phyloP scores from a whole-genome alignment of 2,888 invertebrate species.

The Anthophora plumipes region DNA sequence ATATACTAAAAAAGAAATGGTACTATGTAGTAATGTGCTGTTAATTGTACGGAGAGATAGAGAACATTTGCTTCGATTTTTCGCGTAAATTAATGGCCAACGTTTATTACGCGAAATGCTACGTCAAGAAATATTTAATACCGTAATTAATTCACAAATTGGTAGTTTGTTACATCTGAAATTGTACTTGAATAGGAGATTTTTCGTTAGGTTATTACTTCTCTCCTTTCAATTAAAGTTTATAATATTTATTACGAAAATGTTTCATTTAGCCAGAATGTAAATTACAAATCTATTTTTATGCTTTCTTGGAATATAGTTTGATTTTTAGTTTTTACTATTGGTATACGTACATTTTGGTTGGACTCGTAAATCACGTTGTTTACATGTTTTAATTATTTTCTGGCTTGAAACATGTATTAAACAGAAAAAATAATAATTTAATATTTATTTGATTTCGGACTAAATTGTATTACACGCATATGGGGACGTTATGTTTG shows the following conservation, averaged over 20 bases:
- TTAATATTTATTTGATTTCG: conserved; percentile 36
- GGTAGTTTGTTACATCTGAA: conserved; percentile 14
- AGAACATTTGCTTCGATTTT: conserved; percentile 18
- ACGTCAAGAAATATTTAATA: conserved; percentile 22
- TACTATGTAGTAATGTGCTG: conserved; percentile 48
- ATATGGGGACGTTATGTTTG: conserved; percentile 71
- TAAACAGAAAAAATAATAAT: conserved; percentile 29
- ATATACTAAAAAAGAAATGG: conserved; percentile 60
- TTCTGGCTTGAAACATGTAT: conserved; percentile 45
- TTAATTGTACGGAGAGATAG: conserved; percentile 22
- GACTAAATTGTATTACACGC: conserved; percentile 67
- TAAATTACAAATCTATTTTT: conserved; percentile 22
- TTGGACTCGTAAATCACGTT: conserved; percentile 13
- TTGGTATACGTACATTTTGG: conserved; percentile 10
- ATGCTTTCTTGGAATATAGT: conserved; percentile 10
- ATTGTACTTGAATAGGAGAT: conserved; percentile 23
- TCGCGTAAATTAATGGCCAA: conserved; percentile 16
- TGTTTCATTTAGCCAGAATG: conserved; percentile 49
- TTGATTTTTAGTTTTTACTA: background rate
- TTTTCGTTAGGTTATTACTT: conserved; percentile 23
- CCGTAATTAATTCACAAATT: conserved; percentile 12
- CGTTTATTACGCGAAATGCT: conserved; percentile 17
- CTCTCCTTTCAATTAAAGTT: conserved; percentile 29
- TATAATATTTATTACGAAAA: conserved; percentile 42
- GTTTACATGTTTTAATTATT: conserved; percentile 26